These are phyloP conservation scores for Busseola fusca DNA, from an alignment of 2,888 invertebrate genomes.

Conservation along the genomic window DNA sequence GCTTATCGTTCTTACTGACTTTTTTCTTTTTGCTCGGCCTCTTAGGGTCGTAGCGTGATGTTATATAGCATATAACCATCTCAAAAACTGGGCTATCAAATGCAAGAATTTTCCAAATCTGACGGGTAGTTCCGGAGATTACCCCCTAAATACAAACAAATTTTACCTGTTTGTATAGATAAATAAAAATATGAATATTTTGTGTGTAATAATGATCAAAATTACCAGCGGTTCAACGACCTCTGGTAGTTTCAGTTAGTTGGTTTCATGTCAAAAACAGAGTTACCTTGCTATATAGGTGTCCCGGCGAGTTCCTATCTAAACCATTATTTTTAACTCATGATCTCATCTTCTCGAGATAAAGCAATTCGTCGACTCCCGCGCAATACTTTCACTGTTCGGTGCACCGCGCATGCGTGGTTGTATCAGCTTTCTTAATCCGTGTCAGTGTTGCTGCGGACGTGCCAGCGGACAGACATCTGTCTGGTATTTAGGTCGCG, in stretches of 20 bases:
- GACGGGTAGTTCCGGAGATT: no score
- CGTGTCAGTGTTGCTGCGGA: slow-evolving; percentile 39
- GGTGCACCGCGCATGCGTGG: slow-evolving; percentile 47
- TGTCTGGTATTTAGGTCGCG: slow-evolving; percentile 49
- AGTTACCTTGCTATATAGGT: neutral
- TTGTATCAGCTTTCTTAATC: slow-evolving; percentile 40
- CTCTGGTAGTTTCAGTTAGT: neutral
- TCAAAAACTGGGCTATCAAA: no score
- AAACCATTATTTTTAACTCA: neutral
- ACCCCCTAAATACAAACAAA: no score
- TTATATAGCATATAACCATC: no score
- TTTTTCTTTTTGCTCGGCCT: no score
- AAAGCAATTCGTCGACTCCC: slow-evolving; percentile 23
- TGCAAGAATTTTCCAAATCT: no score
- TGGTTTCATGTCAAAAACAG: neutral
- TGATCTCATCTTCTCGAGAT: slow-evolving; percentile 26
- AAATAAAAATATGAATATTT: no score
- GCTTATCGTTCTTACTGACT: no score
- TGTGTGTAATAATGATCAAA: no score
- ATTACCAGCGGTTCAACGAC: no score
- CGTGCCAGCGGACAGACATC: slow-evolving; percentile 35
- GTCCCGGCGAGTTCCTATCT: neutral
- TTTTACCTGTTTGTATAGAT: no score
- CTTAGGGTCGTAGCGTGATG: no score
- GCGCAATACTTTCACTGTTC: slow-evolving; percentile 53